Conservation (phyloP, 2,113 vertebrate genomes). For the Caranx melampygus region DNA sequence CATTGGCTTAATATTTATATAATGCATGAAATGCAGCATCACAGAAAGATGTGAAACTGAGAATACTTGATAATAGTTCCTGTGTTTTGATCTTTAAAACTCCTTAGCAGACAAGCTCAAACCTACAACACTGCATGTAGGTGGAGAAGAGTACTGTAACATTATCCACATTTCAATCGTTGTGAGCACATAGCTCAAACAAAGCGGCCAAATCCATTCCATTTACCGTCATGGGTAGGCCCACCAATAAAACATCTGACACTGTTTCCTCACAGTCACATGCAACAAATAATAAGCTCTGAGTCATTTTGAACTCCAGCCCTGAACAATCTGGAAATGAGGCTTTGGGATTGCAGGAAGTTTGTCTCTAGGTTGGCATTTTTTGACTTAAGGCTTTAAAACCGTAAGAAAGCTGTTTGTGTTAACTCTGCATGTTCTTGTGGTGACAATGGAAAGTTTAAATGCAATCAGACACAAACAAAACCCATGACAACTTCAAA, state of each 20-base stretch:
- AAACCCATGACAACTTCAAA: background rate
- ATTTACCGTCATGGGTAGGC: slow-evolving; percentile 6
- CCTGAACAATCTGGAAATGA: slow-evolving; percentile 21
- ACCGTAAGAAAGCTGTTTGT: background rate
- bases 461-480: background rate
- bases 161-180: background rate
- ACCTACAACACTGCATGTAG: background rate
- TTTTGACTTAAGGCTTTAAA: background rate
- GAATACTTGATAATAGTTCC: background rate
- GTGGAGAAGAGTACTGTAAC: background rate
- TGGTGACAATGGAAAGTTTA: slow-evolving; percentile 29
- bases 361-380: slow-evolving; percentile 4
- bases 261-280: background rate
- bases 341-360: slow-evolving; percentile 22
- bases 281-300: slow-evolving; percentile 19
- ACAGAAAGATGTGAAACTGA: background rate
- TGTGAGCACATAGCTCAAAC: slow-evolving; percentile 2
- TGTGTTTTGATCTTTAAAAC: background rate
- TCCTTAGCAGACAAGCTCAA: background rate
- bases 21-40: background rate
- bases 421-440: background rate
- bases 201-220: background rate
- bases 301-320: background rate
- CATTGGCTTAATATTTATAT: background rate
- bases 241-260: slow-evolving; percentile 32